Evolutionary conservation across 2,888 invertebrate genomes (phyloP), one percentile per base, ranked within the genome.

Genomic region (Theretra japonica): DNA sequence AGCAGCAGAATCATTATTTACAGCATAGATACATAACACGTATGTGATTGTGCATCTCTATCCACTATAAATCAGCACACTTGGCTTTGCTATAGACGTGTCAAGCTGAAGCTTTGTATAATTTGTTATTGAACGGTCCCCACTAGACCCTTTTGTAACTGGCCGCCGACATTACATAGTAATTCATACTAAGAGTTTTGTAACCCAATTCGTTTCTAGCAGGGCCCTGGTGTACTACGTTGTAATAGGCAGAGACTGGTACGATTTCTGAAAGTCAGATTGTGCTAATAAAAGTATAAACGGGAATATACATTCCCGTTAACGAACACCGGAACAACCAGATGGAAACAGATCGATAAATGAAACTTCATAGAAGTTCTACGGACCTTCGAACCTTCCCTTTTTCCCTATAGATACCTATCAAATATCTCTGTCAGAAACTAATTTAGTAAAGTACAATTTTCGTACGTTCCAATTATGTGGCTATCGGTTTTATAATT

Each of bases 331-430:
- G 72, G 77, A 74, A 70, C 57, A 73, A 73, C n/a, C 68, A 74
- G 73, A 69, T 30, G 33, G 72, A 72, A 57, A 70, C 73, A 73
- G 77, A 82, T 84, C 86, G 77, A 85, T 85, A 83, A 82, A 83
- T 79, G 81, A 81, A 79, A 82, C 77, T 77, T 78, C 70, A 74
- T 74, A 58, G 71, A 80, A 83, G 74, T 83, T 81, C 70, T 72
- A 73, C 57, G 71, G 73, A 62, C 82, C 83, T 83, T 81, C 76
- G 74, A 83, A 83, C 78, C 82, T 82, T 73, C 73, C 72, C 71
- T 73, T 74, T 78, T 79, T 75, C 72, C 75, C 73, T 74, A 73
- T 59, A 69, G 78, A 76, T 76, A 75, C 79, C 80, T 80, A 83
- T 82, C 79, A 78, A 82, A 81, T 77, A 41, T 48, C 69, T 19